Evolutionary conservation across 2,797 vertebrate species (phyloP), one percentile per base, ranked within the genome.

Genomic region (Danio albolineatus): DNA sequence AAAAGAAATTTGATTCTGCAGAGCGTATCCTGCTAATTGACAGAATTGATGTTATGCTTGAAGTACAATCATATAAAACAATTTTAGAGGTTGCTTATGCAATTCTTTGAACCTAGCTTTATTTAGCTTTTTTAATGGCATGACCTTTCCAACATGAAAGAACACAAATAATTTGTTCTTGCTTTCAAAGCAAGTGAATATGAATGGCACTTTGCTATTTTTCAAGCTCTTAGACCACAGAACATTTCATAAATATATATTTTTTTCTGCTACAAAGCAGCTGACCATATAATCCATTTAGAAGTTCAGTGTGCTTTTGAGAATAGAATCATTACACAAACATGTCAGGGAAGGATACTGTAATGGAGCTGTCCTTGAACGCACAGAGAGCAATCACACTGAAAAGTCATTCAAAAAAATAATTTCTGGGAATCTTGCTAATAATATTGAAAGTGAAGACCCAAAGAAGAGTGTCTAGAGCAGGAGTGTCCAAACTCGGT

Each of bases 211-310:
- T n/a, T 44, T 65, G 38, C 17, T 65, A 28, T 17, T 6, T 65
- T 65, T 65, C 21, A 21, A 28, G 21, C 28, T n/a, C n/a, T n/a
- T 65, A 56, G 48, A 57, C 41, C 38, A 46, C n/a, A 60, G 43
- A 54, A 21, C 43, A 80, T 54, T 21, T 61, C 39, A 28, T 59
- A 78, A 61, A 79, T 49, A 48, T 10, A 54, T 71, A 16, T 39
- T 44, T 1, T 36, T 46, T 3, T 21, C 21, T 48, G 10, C 44
- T 28, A 16, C 9, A 19, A 81, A 41, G 21, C 64, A 70, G 19
- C 38, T 61, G 64, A 57, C 70, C 38, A 70, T 46, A 70, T 81
- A 64, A 78, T 81, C 57, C 38, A 60, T 81, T 78, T 65, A 71
- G 51, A 10, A 78, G 46, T 38, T 46, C n/a, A 53, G 61, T 10